These are phyloP conservation scores for Melanogrammus aeglefinus DNA, from an alignment of 2,797 vertebrate genomes.

Conservation along the genomic window DNA sequence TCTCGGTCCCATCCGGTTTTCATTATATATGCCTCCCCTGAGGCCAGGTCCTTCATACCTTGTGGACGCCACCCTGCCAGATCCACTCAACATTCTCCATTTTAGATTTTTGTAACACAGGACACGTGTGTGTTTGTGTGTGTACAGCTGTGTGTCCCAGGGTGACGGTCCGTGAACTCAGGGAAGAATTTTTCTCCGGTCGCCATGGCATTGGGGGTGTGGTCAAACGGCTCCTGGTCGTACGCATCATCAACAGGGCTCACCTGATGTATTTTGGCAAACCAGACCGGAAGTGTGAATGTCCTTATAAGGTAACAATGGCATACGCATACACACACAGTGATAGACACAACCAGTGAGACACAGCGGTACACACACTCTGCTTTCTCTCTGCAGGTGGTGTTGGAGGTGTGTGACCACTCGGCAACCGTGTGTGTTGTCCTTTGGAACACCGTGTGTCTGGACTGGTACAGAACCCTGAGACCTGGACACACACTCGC, in stretches of 20 bases:
- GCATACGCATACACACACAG: background rate
- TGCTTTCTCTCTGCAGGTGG: conserved; percentile 43
- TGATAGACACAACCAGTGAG: background rate
- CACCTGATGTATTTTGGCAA: conserved; percentile 73
- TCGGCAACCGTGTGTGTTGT: conserved; percentile 68
- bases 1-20: background rate
- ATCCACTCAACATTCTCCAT: background rate
- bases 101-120: background rate
- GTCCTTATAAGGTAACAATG: conserved; percentile 74
- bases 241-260: conserved; percentile 70
- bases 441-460: conserved; percentile 75
- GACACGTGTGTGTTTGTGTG: background rate
- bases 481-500: conserved; percentile 69
- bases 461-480: conserved; percentile 68
- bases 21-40: background rate
- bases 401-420: conserved; percentile 67
- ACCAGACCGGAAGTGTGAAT: conserved; percentile 64
- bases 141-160: conserved; percentile 42
- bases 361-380: no score
- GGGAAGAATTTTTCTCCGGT: conserved; percentile 48
- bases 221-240: conserved; percentile 52
- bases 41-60: no score
- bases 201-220: conserved; percentile 13
- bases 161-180: conserved; percentile 58
- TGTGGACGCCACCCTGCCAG: no score